Evolutionary conservation across 2,888 invertebrate genomes (phyloP), one percentile per base, ranked within the genome.

Genomic region (Drosophila borborema): DNA sequence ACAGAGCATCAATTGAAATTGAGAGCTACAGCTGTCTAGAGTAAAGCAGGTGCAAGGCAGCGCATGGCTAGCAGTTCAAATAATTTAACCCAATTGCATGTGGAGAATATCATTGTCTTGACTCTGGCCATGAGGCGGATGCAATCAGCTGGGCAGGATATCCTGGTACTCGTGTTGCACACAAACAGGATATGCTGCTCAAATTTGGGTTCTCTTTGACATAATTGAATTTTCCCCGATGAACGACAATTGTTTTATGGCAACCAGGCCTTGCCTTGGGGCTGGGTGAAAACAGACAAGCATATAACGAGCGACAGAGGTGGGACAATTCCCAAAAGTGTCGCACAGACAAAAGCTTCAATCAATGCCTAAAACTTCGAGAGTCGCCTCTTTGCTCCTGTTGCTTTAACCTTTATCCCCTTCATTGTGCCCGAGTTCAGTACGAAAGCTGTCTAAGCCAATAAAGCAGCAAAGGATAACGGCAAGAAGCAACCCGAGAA

Each of bases 361-460:
- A 81, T 85, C 82, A 82, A 77, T 69, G 71, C 59, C 80, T 31
- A 59, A 66, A 81, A 69, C 58, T 85, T 85, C 49, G 60, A 63
- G 72, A 66, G 73, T 72, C 72, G 56, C 48, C 73, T 67, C 63
- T 56, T 60, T 65, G 74, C 56, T 80, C 82, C 80, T 72, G 77
- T 80, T 83, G 76, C 86, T 64, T 43, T 86, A 85, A 85, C 82
- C 83, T 80, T 85, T 82, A 56, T 58, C 72, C 70, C 68, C 59
- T 77, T 69, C 66, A 67, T 73, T 83, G 81, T 68, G 64, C 69
- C 40, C 53, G 60, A 72, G 72, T 66, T 81, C 69, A 82, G 77
- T 58, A 64, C 54, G 61, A 80, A 82, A 82, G 75, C 85, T 78
- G 80, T 72, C 78, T 80, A 85, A 83, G 83, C 81, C 83, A 83